Evolutionary conservation across 2,113 vertebrate species (phyloP).

Genomic region (Myiozetetes cayanensis): DNA sequence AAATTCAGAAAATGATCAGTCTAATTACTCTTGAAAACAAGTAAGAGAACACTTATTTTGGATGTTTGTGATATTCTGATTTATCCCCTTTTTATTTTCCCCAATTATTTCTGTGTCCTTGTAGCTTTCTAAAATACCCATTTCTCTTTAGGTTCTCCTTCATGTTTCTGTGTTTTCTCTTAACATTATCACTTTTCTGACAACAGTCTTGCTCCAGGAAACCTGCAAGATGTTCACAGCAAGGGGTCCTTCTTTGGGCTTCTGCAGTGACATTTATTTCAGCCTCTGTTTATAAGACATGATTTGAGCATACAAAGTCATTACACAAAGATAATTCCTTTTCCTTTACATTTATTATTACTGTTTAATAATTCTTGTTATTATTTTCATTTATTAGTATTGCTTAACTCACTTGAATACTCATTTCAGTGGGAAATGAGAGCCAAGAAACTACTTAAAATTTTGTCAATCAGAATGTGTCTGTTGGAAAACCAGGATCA

Average conservation of each 20-base stretch:
- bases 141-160: background rate
- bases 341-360: background rate
- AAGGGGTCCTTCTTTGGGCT: background rate
- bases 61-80: background rate
- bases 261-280: background rate
- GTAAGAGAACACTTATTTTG: background rate
- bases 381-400: background rate
- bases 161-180: background rate
- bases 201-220: background rate
- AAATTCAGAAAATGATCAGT: background rate
- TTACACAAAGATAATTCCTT: background rate
- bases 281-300: background rate
- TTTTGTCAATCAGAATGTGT: background rate
- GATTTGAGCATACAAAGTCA: background rate
- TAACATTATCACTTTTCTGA: background rate
- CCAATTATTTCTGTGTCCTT: background rate
- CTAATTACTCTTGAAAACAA: background rate
- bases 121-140: background rate
- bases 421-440: background rate
- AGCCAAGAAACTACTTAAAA: background rate
- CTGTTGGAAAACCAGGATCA: background rate
- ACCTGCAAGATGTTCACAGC: background rate
- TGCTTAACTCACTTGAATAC: background rate
- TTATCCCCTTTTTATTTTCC: background rate
- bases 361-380: background rate